Base-by-base conservation (phyloP, 2,797 vertebrate species). In the Nyctibius grandis region DNA sequence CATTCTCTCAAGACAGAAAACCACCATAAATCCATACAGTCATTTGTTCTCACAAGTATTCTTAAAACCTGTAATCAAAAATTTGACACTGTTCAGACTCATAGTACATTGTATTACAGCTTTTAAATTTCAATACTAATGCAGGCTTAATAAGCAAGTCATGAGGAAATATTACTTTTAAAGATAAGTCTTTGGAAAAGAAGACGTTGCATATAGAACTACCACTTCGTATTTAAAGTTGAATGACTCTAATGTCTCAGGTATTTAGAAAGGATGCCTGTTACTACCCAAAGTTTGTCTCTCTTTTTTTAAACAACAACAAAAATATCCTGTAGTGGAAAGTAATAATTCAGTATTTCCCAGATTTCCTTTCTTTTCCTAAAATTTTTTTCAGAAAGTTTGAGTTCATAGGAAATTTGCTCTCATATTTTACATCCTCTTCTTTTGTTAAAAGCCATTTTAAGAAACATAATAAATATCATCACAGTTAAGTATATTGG, bases 101-200 rank as follows among this genome's bases (percentile, higher is more conserved):
- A 31, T 18, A 47, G 15, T 54, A 45, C n/a, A 45, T 12, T 57
- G 44, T 33, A 47, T 60, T 85, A 45, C 23, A 88, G 20, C 25
- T 91, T 95, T 85, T 40, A 84, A 54, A 73, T 76, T 85, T 87
- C 77, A 86, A 44, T 23, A 69, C 7, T 44, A 86, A 91, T 11
- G 19, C 26, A 86, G 18, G 15, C 22, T 92, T 88, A 90, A 81
- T n/a, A 75, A 70, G 22, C 11, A 72, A 61, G 31, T 78, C 57
- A 33, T 48, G 65, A 78, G 26, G 11, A 68, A 88, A 81, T 36
- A 65, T 2, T 53, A 40, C 9, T 42, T 88, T 74, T 63, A 78
- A 78, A 89, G 47, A 47, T 11, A 47, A 0, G 3, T 38, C 33
- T 89, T 65, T 60, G 38, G 21, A 75, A 86, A 78, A 86, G 19